Percentiles rank a stretch among this genome's conserved stretches.
phyloP scores from a whole-genome alignment of 2,888 invertebrate species.

The Noctua janthina region DNA sequence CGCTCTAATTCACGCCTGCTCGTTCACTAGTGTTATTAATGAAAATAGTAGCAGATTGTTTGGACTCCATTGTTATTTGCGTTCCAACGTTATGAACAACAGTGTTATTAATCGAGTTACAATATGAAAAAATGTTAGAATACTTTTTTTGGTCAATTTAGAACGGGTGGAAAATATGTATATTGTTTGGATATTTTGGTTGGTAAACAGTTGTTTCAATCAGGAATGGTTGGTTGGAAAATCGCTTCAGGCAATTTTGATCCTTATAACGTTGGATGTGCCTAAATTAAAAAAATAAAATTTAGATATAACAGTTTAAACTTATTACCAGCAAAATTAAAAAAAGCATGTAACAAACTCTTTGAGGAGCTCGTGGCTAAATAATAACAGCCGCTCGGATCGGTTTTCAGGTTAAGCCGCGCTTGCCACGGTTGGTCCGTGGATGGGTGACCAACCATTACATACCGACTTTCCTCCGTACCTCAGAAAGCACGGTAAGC shows the following conservation, averaged over 20 bases:
- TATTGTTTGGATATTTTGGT: conserved; percentile 5
- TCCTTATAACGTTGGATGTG: neutral
- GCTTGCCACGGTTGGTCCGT: too few species aligned
- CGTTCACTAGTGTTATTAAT: conserved; percentile 75
- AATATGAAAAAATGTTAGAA: conserved; percentile 22
- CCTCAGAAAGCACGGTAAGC: too few species aligned
- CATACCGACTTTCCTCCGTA: too few species aligned
- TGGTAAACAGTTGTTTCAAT: conserved; percentile 8
- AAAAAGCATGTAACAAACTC: neutral
- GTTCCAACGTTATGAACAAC: conserved; percentile 38
- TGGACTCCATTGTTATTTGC: conserved; percentile 58
- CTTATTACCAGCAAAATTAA: neutral
- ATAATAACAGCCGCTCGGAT: too few species aligned
- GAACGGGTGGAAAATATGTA: neutral
- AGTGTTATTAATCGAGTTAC: conserved; percentile 31
- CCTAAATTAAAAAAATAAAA: neutral
- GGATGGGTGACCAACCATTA: too few species aligned
- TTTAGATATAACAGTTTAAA: neutral
- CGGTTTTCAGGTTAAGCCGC: too few species aligned
- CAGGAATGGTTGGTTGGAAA: neutral
- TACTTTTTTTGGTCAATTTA: conserved; percentile 14
- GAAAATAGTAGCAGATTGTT: conserved; percentile 71
- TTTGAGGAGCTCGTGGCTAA: too few species aligned
- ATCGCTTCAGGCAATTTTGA: neutral
- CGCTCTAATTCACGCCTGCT: conserved; percentile 78